Base-by-base conservation (phyloP, 2,888 invertebrate genomes). In the Dryococelus australis region DNA sequence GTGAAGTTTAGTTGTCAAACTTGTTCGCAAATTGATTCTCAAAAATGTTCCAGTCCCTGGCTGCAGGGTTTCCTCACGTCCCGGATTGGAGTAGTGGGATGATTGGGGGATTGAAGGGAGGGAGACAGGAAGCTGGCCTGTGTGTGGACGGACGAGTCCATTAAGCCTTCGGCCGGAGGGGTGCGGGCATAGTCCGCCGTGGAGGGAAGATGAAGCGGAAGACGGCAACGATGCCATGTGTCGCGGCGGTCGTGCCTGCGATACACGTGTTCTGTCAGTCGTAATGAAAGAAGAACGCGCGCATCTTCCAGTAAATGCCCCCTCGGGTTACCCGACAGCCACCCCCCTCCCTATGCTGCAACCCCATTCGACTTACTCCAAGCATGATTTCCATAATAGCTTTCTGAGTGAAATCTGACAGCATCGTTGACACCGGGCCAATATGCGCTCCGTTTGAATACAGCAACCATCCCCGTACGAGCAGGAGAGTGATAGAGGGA, bases 351-450 rank as follows among this genome's bases (percentile, higher is more conserved):
- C 24, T 12, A 8, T 8, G n/a, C 35, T 3, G 1, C 35, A 35
- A 35, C 35, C 35, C 35, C 35, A 35, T 35, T 35, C 35, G 35
- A 35, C 35, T 35, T 35, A 35, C 35, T 35, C 35, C 2, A 4
- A 35, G 35, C 65, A n/a, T 65, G 65, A 89, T 90, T 89, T 89
- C 87, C 90, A 89, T 90, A 90, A 90, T 90, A 89, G 89, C 88
- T 90, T 90, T 89, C 90, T 90, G 90, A 90, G 90, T 89, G 90
- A 89, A 89, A 89, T 89, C 88, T 88, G 87, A 90, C 88, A 87
- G 86, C 43, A 53, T 65, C 65, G 65, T 65, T 65, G 65, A 65
- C 65, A 65, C 65, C 65, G 65, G 65, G 65, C 65, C 65, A 65
- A 65, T 65, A 65, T 65, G 65, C 65, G 65, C 65, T n/a, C 65